Evolutionary conservation across 2,888 invertebrate genomes (phyloP), one percentile per base, ranked within the genome.

Genomic region (Acutogordius australiensis): DNA sequence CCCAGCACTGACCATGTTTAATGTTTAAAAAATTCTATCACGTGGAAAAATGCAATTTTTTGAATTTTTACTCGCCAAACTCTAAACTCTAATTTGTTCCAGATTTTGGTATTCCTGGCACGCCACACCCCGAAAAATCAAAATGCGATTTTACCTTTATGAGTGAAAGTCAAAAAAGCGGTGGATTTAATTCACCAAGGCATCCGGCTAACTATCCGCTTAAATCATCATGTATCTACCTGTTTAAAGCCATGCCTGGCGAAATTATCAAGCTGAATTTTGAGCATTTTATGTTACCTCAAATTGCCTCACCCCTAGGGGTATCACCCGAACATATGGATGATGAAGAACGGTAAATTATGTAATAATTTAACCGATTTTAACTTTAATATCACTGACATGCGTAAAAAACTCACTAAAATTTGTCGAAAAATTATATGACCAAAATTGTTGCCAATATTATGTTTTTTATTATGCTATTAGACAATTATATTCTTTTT

Each of bases 71-170:
- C n/a, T n/a, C n/a, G n/a, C n/a, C n/a, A n/a, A n/a, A n/a, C n/a
- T n/a, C n/a, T n/a, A n/a, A n/a, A n/a, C n/a, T n/a, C n/a, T n/a
- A n/a, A n/a, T n/a, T n/a, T n/a, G n/a, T n/a, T n/a, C n/a, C n/a
- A 70, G 74, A 74, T 65, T 74, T 69, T 63, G 72, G 69, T 30
- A 71, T 74, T 30, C 68, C 70, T 18, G 74, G 74, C 13, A 68
- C 68, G 28, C 66, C 69, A 1, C 67, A 71, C 28, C 67, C 68
- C 1, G 68, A 68, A 44, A 69, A 69, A 1, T 60, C 62, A 28
- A 67, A 68, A 62, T 71, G 70, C 62, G 68, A 69, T 61, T 67
- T 72, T 60, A 70, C 70, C 61, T 68, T 68, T 63, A 68, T 67
- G 58, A 64, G 65, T 2, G 60, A 61, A 2, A 58, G 28, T 57